A percentile compares a stretch with the other conserved stretches of the same genome.
phyloP scores from a whole-genome alignment of 2,888 invertebrate genomes.

The Lasioglossum figueresi region DNA sequence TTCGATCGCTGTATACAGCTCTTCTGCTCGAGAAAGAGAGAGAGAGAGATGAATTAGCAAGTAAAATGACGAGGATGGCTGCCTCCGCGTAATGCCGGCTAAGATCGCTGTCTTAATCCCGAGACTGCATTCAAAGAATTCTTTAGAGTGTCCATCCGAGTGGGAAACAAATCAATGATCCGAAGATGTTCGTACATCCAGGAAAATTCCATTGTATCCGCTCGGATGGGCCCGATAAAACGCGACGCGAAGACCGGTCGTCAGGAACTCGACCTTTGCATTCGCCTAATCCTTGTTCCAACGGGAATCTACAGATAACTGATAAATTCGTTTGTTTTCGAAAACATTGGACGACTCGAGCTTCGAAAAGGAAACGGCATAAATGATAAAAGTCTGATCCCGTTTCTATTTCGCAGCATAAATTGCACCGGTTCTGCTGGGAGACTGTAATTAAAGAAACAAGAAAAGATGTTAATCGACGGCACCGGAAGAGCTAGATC shows the following conservation, averaged over 20 bases:
- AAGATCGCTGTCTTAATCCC: constrained; percentile 4
- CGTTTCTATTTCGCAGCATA: not conserved
- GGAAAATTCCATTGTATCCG: constrained; percentile 1
- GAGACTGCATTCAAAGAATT: constrained; percentile 4
- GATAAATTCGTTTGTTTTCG: not conserved
- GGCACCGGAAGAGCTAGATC: not conserved
- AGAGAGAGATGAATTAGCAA: not conserved
- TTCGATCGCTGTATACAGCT: not conserved
- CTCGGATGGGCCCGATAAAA: not conserved
- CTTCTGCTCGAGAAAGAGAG: not conserved
- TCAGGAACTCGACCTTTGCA: not conserved
- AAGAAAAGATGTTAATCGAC: constrained; percentile 32
- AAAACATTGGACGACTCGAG: too few relatives aligned
- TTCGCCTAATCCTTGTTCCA: not conserved
- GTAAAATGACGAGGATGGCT: constrained; percentile 13
- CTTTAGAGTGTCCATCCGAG: not conserved
- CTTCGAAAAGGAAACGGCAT: too few relatives aligned
- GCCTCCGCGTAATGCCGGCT: not conserved
- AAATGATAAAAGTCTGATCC: not conserved
- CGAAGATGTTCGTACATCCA: not conserved
- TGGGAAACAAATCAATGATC: constrained; percentile 4
- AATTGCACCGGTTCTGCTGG: not conserved
- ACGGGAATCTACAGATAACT: not conserved
- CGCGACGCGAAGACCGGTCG: not conserved
- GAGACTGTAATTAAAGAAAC: not conserved